Conservation (phyloP, 1,140 invertebrate species). For the Tigriopus japonicus region DNA sequence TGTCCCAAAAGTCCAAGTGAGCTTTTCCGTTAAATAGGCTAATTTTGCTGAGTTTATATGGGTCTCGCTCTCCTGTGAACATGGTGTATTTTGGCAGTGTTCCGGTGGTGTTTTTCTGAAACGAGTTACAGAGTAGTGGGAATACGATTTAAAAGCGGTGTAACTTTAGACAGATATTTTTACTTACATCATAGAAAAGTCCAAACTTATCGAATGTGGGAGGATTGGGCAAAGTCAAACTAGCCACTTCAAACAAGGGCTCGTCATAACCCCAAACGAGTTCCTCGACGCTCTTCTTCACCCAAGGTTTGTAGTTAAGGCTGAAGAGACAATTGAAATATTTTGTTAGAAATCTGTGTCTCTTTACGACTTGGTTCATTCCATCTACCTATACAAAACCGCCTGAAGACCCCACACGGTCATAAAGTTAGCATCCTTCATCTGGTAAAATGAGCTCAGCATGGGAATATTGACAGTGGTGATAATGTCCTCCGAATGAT, state of each 20-base stretch:
- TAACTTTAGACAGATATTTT: too few relatives aligned
- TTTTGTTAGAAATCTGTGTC: neutral
- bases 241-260: conserved; percentile 7
- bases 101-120: neutral
- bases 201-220: neutral
- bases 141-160: too few relatives aligned
- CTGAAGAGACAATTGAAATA: neutral
- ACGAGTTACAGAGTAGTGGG: too few relatives aligned
- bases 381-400: neutral
- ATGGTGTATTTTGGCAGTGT: conserved; percentile 2
- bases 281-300: neutral
- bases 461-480: neutral
- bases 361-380: neutral
- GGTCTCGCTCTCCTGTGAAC: conserved; percentile 6
- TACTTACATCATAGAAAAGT: too few relatives aligned
- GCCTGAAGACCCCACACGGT: neutral
- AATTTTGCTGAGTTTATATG: conserved; percentile 6
- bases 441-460: neutral
- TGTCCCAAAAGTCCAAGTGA: neutral
- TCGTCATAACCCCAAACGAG: conserved; percentile 9
- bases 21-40: neutral
- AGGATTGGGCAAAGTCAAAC: neutral
- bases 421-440: neutral
- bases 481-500: neutral
- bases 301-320: neutral